A percentile compares a stretch with the other conserved stretches of the same genome.
Evolutionary conservation across 2,113 vertebrate species (phyloP).

Genomic region (Hippocampus barbouri): DNA sequence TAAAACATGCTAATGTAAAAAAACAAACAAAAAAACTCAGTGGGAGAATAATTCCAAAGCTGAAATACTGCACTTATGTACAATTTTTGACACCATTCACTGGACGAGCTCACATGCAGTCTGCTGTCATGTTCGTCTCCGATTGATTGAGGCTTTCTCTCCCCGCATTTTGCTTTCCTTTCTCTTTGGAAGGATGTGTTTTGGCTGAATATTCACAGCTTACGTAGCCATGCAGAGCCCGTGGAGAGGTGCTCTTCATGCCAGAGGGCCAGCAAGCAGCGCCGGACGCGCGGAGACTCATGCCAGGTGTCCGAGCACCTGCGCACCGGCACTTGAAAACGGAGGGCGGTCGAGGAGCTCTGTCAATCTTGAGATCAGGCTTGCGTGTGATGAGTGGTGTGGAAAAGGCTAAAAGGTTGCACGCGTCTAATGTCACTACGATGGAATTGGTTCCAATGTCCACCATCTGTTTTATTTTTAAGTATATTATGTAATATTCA

Average conservation of each 20-base stretch:
- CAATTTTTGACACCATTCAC: constrained; percentile 32
- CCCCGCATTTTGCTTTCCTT: constrained; percentile 53
- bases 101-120: constrained; percentile 41
- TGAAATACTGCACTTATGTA: constrained; percentile 57
- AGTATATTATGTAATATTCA: constrained; percentile 41
- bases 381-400: constrained; percentile 44
- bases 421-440: constrained; percentile 66
- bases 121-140: constrained; percentile 12
- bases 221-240: constrained; percentile 87
- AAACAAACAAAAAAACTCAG: constrained; percentile 62
- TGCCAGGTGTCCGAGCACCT: constrained; percentile 64
- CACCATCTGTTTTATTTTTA: constrained; percentile 53
- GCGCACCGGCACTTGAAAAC: constrained; percentile 62
- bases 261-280: constrained; percentile 74
- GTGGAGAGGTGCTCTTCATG: constrained; percentile 83
- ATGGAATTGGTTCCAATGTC: constrained; percentile 70
- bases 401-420: constrained; percentile 63
- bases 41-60: constrained; percentile 72
- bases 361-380: constrained; percentile 55
- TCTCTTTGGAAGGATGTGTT: constrained; percentile 30
- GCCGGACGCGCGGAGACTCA: constrained; percentile 68
- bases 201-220: constrained; percentile 65
- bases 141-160: constrained; percentile 59
- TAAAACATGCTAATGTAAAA: constrained; percentile 77
- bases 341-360: constrained; percentile 50